Conservation (phyloP, 2,888 invertebrate species). For the Phengaris alcon region DNA sequence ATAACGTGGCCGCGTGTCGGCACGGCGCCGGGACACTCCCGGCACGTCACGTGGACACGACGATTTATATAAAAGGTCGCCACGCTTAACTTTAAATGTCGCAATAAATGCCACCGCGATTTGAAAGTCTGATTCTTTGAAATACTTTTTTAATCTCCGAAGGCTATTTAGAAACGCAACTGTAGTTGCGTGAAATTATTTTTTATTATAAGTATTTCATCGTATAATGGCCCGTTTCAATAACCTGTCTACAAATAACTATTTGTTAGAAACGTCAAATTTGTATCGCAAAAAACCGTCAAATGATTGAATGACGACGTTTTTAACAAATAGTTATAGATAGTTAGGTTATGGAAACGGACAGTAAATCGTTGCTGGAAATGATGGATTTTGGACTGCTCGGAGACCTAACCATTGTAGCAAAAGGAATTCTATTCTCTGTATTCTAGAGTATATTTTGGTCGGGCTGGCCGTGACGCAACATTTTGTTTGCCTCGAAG, state of each 20-base stretch:
- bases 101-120: conserved; percentile 1
- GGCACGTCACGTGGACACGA: not conserved
- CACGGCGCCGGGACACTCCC: not conserved
- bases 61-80: conserved; percentile 16
- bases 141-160: conserved; percentile 10
- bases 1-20: conserved; percentile 11
- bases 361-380: too few species aligned
- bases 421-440: conserved; percentile 44
- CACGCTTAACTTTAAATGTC: conserved; percentile 4
- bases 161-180: not conserved
- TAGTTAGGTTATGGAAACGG: too few species aligned
- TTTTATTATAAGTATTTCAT: conserved; percentile 37
- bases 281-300: too few species aligned
- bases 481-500: conserved; percentile 67
- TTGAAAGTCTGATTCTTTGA: conserved; percentile 6
- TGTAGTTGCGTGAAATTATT: conserved; percentile 35
- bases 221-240: not conserved
- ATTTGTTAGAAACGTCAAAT: too few species aligned
- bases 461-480: conserved; percentile 58
- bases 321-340: too few species aligned
- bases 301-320: too few species aligned
- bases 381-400: conserved; percentile 21
- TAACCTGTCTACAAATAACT: too few species aligned
- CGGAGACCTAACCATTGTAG: conserved; percentile 48
- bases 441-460: conserved; percentile 49